Base-by-base conservation (phyloP, 2,113 vertebrate genomes). In the Erythrocercus mccallii region DNA sequence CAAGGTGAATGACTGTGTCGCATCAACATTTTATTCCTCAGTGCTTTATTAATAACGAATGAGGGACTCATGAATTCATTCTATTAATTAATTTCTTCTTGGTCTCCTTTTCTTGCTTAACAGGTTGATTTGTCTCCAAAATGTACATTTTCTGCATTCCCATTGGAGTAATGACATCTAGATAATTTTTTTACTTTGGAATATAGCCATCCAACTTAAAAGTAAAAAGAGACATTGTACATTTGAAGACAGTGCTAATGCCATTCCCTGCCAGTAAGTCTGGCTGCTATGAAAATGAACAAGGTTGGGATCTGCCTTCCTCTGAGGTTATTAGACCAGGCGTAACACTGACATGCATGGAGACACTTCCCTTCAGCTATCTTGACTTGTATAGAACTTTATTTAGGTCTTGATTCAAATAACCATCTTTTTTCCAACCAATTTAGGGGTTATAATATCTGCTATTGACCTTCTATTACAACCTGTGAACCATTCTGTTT, bases 351-450 rank as follows among this genome's bases (percentile, higher is more conserved):
- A 87, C 68, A 94, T 8, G 40, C 16, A 47, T 42, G 35, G 30
- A 80, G n/a, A 71, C 21, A 30, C 86, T 91, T 88, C 42, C 66
- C 58, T 82, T 81, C 42, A 76, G 60, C 60, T 95, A 33, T 51
- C 44, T 91, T 90, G 72, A 72, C 94, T 96, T 37, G 13, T 58
- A 78, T n/a, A 44, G 82, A 78, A 79, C 86, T 96, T 89, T 96
- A 96, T 96, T 97, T 96, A 96, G 96, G 96, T 94, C 95, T 97
- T 95, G 69, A 94, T 81, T 97, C 90, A 74, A 92, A 92, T 88
- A 92, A 94, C 95, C 94, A 88, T 97, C 97, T 96, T 91, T 91
- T 89, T 15, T 1, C 72, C 77, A 62, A 61, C 83, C 95, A 96
- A 84, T 96, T 68, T 86, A 90, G 66, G 90, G 96, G 92, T 97